These are phyloP conservation scores for Prinia subflava DNA, from an alignment of 2,113 vertebrate species.

Conservation along the genomic window DNA sequence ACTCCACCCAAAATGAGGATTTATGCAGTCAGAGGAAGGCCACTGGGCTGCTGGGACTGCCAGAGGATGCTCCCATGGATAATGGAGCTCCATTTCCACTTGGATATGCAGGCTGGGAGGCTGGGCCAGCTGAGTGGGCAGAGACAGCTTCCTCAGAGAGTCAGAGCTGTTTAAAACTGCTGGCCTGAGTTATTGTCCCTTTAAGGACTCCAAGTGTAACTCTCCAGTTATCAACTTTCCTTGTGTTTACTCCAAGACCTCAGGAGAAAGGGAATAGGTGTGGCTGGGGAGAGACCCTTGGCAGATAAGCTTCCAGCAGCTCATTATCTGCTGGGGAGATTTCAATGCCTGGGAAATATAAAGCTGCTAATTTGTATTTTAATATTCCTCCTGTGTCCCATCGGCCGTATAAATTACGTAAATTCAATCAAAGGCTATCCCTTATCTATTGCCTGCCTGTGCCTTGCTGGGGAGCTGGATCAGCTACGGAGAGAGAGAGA, in stretches of 20 bases:
- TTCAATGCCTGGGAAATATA: constrained; percentile 40
- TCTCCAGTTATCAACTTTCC: background rate
- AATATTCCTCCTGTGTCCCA: constrained; percentile 59
- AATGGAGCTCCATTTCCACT: background rate
- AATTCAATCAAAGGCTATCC: constrained; percentile 60
- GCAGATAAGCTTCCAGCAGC: constrained; percentile 39
- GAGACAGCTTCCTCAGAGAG: background rate
- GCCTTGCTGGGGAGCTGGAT: constrained; percentile 6
- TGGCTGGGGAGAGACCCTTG: constrained; percentile 23
- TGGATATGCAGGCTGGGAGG: background rate
- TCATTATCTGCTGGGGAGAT: constrained; percentile 43
- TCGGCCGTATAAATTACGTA: constrained; percentile 48
- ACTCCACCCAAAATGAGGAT: background rate
- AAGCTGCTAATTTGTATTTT: constrained; percentile 66
- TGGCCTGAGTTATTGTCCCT: background rate
- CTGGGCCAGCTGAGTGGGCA: background rate
- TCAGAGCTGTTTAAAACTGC: background rate
- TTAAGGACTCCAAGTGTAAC: background rate
- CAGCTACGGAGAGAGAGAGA: background rate
- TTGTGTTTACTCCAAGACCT: background rate
- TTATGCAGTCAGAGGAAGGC: background rate
- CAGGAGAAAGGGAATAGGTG: background rate
- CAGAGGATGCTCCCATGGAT: background rate
- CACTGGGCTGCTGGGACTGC: background rate
- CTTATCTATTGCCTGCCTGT: constrained; percentile 35